These are phyloP conservation scores for Megalurothrips usitatus DNA, from an alignment of 2,888 invertebrate species.

Conservation along the genomic window DNA sequence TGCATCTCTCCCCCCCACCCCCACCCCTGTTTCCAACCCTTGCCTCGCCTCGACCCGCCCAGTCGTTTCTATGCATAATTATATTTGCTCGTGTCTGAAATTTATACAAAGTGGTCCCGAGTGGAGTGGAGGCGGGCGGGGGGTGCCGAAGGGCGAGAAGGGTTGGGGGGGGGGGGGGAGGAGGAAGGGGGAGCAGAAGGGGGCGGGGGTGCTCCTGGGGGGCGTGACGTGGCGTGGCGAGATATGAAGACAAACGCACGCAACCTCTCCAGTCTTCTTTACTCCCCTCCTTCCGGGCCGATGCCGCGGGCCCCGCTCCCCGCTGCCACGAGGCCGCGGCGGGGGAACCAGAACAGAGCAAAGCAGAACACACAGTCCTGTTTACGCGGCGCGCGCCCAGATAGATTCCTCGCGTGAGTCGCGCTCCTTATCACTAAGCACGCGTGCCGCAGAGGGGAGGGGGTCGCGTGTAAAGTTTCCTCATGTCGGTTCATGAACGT, in stretches of 20 bases:
- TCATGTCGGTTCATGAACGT: too few relatives aligned
- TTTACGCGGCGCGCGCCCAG: not conserved
- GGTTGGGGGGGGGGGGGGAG: not conserved
- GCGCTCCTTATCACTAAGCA: not conserved
- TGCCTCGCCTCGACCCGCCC: conserved; percentile 11
- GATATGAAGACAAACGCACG: conserved; percentile 20
- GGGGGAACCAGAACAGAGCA: too few relatives aligned
- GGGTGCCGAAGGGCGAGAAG: not conserved
- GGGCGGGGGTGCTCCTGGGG: not conserved
- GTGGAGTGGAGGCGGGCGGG: not conserved
- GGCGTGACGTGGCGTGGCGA: not conserved
- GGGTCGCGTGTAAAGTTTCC: too few relatives aligned
- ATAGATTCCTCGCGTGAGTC: not conserved
- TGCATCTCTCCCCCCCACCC: not conserved
- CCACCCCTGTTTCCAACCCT: not conserved
- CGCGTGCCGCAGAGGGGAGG: not conserved
- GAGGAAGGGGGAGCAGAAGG: not conserved
- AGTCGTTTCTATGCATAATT: conserved; percentile 26
- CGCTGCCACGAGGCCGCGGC: not conserved
- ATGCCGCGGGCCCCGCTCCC: not conserved
- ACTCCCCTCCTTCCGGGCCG: not conserved
- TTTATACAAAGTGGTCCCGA: conserved; percentile 26
- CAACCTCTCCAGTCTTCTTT: not conserved
- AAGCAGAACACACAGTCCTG: too few relatives aligned
- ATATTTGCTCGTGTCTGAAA: conserved; percentile 26